These are phyloP conservation scores for Tetrao urogallus DNA, from an alignment of 2,113 vertebrate genomes.

Conservation along the genomic window DNA sequence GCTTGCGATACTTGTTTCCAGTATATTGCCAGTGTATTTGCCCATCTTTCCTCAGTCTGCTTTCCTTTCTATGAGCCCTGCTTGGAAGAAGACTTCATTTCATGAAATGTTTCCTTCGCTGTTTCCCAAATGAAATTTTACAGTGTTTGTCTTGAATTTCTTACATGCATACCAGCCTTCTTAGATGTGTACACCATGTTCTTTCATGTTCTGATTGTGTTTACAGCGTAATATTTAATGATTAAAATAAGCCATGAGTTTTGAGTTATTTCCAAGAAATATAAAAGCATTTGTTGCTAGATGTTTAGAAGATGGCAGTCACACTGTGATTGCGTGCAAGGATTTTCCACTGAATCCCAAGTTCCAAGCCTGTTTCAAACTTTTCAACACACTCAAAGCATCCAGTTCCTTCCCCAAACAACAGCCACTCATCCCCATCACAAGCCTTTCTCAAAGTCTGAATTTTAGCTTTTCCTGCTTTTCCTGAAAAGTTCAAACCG, in stretches of 20 bases:
- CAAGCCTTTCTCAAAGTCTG: neutral
- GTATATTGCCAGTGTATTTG: neutral
- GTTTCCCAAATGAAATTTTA: neutral
- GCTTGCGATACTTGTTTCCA: neutral
- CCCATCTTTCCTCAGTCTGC: neutral
- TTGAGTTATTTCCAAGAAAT: neutral
- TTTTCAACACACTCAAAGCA: neutral
- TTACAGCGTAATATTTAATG: neutral
- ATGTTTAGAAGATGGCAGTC: neutral
- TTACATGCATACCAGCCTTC: neutral
- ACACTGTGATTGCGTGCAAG: neutral
- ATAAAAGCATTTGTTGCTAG: neutral
- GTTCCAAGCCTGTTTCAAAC: neutral
- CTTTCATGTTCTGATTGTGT: neutral
- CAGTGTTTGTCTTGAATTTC: neutral
- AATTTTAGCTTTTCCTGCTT: neutral
- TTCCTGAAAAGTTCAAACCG: neutral
- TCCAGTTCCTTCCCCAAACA: neutral
- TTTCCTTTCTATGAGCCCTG: neutral
- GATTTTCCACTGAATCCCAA: neutral
- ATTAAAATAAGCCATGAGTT: neutral
- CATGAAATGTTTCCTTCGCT: neutral
- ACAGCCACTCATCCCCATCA: neutral
- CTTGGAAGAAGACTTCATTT: neutral
- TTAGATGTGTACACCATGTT: accelerated